Base-by-base conservation (phyloP, 2,113 vertebrate species). In the Chlamydotis undulata region DNA sequence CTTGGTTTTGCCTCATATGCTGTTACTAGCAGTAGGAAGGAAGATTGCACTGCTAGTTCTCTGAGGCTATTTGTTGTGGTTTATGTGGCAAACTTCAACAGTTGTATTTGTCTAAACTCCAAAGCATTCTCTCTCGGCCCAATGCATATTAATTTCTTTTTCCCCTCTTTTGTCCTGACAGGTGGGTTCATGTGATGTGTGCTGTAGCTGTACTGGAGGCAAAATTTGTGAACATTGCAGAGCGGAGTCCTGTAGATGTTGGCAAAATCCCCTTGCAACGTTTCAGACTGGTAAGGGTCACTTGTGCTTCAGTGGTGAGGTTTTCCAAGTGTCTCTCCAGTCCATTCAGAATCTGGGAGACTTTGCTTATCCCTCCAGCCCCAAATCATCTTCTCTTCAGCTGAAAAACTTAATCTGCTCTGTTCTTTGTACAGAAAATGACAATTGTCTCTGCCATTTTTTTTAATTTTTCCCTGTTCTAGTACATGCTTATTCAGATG, bases 121-220 rank as follows among this genome's bases (percentile, higher is more conserved):
- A 33, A 28, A 78, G 24, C 3, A 5, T 59, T 25, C 12, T 81
- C 39, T 91, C 2, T 75, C 35, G 4, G 18, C 64, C 29, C 78
- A 68, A 68, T 37, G 24, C 5, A 6, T 68, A 16, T 47, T 76
- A 25, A 91, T 56, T 75, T 65, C 2, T 43, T 73, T 85, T 64
- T 81, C 12, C 2, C 31, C 6, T 87, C 50, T 89, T 86, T 79
- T 87, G 9, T 95, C 92, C 60, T 89, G 78, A 35, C 76, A 99
- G 99, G 95, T 99, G 99, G 99, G 99, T 99, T 85, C 99, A 99
- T 22, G 99, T 99, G 19, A 98, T 99, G 71, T 99, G 99, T 97
- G 99, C 99, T 39, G 99, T 99, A 87, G 99, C 98, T 26, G 99
- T 99, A 81, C 97, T 99, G 96, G 99, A 99, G 96, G 99, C 99